Conservation (phyloP, 2,888 invertebrate species). For the Creontiades dilutus region DNA sequence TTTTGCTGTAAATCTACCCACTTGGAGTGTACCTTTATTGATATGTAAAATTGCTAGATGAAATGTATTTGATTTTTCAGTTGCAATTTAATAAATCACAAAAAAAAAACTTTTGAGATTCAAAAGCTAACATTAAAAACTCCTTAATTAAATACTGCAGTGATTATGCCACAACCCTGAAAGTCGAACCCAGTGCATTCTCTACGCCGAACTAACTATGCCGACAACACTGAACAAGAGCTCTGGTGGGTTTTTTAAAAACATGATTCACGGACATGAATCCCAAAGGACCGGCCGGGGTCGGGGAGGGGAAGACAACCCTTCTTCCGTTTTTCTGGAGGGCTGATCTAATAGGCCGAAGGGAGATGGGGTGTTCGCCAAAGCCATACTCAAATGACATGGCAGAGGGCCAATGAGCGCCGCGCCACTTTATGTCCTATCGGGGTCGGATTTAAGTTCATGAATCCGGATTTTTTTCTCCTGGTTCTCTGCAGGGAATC, state of each 20-base stretch:
- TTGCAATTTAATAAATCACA: no score
- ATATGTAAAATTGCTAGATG: no score
- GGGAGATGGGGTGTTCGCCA: constrained; percentile 32
- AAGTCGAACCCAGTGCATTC: no score
- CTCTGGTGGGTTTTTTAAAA: not conserved
- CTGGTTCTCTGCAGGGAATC: not conserved
- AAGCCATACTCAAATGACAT: constrained; percentile 32
- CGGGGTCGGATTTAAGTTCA: constrained; percentile 13
- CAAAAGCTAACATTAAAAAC: no score
- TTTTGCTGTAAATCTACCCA: no score
- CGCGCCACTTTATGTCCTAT: constrained; percentile 27
- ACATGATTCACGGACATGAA: constrained; percentile 17
- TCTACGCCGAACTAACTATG: no score
- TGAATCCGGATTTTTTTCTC: not conserved
- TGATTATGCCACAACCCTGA: no score
- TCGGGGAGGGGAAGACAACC: not conserved
- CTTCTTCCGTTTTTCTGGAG: constrained; percentile 35
- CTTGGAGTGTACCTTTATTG: no score
- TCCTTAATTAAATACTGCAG: no score
- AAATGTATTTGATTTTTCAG: no score
- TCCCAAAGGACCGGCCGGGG: not conserved
- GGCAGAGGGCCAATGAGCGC: constrained; percentile 36
- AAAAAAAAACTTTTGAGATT: no score
- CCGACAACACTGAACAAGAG: not conserved
- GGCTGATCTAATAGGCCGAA: constrained; percentile 18